Evolutionary conservation across 2,888 invertebrate species (phyloP), one percentile per base, ranked within the genome.

Genomic region (Ethmia dodecea): DNA sequence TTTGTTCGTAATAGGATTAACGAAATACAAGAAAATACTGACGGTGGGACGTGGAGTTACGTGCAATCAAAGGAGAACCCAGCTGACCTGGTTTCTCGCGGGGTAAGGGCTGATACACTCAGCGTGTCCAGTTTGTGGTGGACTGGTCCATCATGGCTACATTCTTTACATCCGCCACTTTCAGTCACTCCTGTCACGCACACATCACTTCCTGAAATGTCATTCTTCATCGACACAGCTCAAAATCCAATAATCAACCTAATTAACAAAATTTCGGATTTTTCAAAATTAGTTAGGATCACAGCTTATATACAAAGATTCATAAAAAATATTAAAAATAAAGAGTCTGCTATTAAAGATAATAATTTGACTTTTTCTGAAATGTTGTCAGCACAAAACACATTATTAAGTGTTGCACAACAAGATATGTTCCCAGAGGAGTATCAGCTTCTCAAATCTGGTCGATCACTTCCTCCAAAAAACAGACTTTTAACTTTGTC

Each of bases 81-180:
- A 2, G 51, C 52, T 3, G 58, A 55, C 37, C 38, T 55, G 3
- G 37, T 40, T 35, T 50, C 53, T 33, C 49, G 53, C 1, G 51
- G 52, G 13, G 25, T 48, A 1, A 35, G 31, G 26, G 48, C 50
- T 37, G 41, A 45, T 22, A 1, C 13, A 0, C 24, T 52, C 33
- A 37, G 36, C 28, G 13, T 22, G 6, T 38, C 26, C 5, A 3
- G 15, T 1, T 30, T 54, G 13, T 56, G 51, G 54, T 56, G 52
- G 52, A 13, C 31, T 13, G 49, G 54, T 11, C 47, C 52, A 35
- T 3, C 9, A 0, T 51, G 42, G 37, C 22, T 51, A 16, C n/a
- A 18, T 39, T 13, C 34, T 35, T 6, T 38, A 35, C n/a, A 6
- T 35, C 3, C 5, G 16, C 1, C 34, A 30, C 29, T 20, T 16